phyloP scores from a whole-genome alignment of 2,888 invertebrate species.

The Synanthedon myopaeformis region DNA sequence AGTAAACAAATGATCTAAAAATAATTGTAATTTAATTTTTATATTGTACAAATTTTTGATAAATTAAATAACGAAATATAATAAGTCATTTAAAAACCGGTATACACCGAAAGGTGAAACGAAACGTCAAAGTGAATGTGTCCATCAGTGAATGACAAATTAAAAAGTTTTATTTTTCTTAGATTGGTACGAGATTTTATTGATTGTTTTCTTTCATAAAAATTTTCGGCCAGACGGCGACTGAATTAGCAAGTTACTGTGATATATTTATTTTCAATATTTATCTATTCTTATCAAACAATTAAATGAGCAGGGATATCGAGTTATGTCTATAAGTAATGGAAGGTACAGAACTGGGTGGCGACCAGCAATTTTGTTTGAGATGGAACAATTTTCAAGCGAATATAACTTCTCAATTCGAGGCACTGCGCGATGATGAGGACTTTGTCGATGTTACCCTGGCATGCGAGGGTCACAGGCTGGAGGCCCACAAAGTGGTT shows the following conservation, averaged over 20 bases:
- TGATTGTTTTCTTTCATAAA: conserved; percentile 72
- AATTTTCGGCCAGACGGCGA: conserved; percentile 71
- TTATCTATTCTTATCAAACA: conserved; percentile 69
- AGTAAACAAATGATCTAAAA: too few species aligned
- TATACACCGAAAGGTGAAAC: conserved; percentile 22
- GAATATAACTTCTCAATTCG: conserved; percentile 88
- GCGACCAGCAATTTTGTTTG: conserved; percentile 89
- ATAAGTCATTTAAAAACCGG: neutral
- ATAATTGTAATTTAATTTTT: too few species aligned
- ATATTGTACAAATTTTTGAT: too few species aligned
- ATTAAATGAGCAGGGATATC: conserved; percentile 71
- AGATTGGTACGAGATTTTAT: conserved; percentile 72
- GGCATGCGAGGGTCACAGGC: conserved; percentile 85
- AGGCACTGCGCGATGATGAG: conserved; percentile 85
- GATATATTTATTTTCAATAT: conserved; percentile 70
- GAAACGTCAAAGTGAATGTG: conserved; percentile 69
- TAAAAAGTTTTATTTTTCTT: conserved; percentile 72
- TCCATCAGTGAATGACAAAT: conserved; percentile 67
- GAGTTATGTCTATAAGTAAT: conserved; percentile 72
- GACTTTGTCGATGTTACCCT: conserved; percentile 90
- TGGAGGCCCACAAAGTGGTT: conserved; percentile 88
- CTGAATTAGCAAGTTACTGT: conserved; percentile 71
- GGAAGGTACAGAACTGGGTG: conserved; percentile 73
- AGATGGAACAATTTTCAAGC: conserved; percentile 92
- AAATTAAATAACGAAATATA: too few species aligned